A percentile compares a stretch with the other conserved stretches of the same genome.
Evolutionary conservation across 2,113 vertebrate genomes (phyloP).

Genomic region (Megaleporinus macrocephalus): DNA sequence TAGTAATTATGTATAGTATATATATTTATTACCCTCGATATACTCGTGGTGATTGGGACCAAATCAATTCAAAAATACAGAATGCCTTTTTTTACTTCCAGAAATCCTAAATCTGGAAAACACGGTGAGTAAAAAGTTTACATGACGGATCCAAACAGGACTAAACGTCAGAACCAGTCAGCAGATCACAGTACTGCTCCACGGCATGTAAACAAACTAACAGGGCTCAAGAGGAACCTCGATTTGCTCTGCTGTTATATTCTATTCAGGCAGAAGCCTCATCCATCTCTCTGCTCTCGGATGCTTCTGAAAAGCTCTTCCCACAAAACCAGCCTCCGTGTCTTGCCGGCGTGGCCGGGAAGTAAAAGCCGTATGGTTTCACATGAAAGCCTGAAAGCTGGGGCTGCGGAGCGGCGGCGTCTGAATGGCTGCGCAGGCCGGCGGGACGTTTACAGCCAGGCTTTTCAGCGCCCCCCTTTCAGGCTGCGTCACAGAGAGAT

Average conservation of each 20-base stretch:
- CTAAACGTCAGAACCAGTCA: no score
- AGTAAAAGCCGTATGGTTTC: neutral
- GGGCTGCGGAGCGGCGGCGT: neutral
- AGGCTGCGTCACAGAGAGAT: slow-evolving; percentile 16
- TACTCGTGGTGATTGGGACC: no score
- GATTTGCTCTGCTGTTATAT: neutral
- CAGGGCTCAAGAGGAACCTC: no score
- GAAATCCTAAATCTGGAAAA: no score
- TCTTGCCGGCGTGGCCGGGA: neutral
- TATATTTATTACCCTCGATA: no score
- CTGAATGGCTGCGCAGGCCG: neutral
- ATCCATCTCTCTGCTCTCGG: neutral
- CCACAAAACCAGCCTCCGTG: neutral
- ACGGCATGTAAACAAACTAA: no score
- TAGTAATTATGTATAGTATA: no score
- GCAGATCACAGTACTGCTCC: no score
- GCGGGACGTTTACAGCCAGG: neutral
- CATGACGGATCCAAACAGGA: no score
- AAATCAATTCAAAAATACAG: no score
- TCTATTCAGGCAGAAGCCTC: neutral
- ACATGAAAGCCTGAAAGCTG: neutral
- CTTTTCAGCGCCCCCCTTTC: neutral
- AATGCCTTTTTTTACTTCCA: no score
- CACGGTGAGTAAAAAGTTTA: no score
- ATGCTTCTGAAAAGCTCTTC: neutral